A percentile compares a stretch with the other conserved stretches of the same genome.
Evolutionary conservation across 2,888 invertebrate genomes (phyloP).

Genomic region (Melipona bicolor): DNA sequence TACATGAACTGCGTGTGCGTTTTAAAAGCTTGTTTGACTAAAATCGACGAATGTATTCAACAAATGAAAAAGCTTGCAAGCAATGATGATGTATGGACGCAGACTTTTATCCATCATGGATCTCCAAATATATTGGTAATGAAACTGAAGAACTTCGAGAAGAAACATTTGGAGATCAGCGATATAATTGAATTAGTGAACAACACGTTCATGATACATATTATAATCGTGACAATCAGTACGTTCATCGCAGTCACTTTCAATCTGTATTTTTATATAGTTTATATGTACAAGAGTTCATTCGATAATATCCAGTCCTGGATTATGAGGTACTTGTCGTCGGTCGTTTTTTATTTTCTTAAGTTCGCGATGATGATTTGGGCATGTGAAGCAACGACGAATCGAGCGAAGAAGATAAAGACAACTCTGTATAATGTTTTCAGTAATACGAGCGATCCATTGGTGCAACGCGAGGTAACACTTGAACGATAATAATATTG

Average conservation of each 20-base stretch:
- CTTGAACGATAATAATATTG: background rate
- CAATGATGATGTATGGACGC: constrained; percentile 42
- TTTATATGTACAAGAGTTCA: background rate
- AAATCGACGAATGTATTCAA: constrained; percentile 67
- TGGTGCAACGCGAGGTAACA: constrained; percentile 57
- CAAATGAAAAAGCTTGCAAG: constrained; percentile 61
- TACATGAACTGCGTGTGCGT: constrained; percentile 74
- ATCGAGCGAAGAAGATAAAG: constrained; percentile 65
- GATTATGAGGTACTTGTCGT: constrained; percentile 60
- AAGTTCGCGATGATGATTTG: constrained; percentile 70
- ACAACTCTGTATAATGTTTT: constrained; percentile 72
- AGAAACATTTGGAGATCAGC: constrained; percentile 73
- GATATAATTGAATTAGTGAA: constrained; percentile 71
- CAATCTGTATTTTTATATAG: constrained; percentile 53
- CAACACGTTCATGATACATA: constrained; percentile 69
- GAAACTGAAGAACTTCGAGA: constrained; percentile 70
- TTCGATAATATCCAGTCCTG: constrained; percentile 62
- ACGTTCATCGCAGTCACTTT: constrained; percentile 77
- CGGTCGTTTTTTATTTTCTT: constrained; percentile 60
- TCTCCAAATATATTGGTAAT: constrained; percentile 70
- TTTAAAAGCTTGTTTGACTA: constrained; percentile 69
- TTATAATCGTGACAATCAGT: constrained; percentile 66
- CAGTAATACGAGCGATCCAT: constrained; percentile 64
- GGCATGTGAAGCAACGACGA: constrained; percentile 72
- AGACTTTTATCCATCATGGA: constrained; percentile 51